A percentile compares a stretch with the other conserved stretches of the same genome.
These are phyloP conservation scores for Tachina grossa DNA, from an alignment of 2,888 invertebrate genomes.

Conservation along the genomic window DNA sequence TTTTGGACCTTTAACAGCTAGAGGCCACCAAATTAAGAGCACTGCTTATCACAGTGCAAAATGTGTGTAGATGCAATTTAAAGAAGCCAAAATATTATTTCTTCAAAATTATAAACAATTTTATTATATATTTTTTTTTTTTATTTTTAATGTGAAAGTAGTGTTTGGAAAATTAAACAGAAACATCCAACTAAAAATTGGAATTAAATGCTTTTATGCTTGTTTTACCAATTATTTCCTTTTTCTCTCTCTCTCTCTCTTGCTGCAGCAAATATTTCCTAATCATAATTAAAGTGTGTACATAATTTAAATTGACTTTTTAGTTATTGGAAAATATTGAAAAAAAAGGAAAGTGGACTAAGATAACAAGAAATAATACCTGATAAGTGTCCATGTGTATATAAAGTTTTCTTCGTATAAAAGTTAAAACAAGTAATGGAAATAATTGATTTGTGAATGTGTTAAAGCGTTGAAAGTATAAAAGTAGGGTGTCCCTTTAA, in stretches of 20 bases:
- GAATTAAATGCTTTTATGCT: slow-evolving; percentile 30
- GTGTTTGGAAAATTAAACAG: slow-evolving; percentile 41
- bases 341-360: slow-evolving; percentile 20
- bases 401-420: slow-evolving; percentile 15
- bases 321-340: slow-evolving; percentile 39
- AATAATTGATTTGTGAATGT: slow-evolving; percentile 63
- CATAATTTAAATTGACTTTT: slow-evolving; percentile 67
- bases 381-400: slow-evolving; percentile 8
- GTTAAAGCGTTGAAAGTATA: background rate
- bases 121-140: background rate
- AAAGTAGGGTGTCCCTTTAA: background rate
- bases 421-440: slow-evolving; percentile 33
- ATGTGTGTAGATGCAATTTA: no score
- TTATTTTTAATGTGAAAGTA: slow-evolving; percentile 13
- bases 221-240: background rate
- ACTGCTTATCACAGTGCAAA: no score
- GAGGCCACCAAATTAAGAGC: no score
- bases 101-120: background rate
- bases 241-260: no score
- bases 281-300: slow-evolving; percentile 24
- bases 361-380: slow-evolving; percentile 35
- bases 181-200: slow-evolving; percentile 20
- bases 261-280: background rate
- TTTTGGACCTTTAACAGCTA: no score
- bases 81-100: no score